These are phyloP conservation scores for Perca schrenkii DNA, from an alignment of 2,113 vertebrate genomes.

Conservation along the genomic window DNA sequence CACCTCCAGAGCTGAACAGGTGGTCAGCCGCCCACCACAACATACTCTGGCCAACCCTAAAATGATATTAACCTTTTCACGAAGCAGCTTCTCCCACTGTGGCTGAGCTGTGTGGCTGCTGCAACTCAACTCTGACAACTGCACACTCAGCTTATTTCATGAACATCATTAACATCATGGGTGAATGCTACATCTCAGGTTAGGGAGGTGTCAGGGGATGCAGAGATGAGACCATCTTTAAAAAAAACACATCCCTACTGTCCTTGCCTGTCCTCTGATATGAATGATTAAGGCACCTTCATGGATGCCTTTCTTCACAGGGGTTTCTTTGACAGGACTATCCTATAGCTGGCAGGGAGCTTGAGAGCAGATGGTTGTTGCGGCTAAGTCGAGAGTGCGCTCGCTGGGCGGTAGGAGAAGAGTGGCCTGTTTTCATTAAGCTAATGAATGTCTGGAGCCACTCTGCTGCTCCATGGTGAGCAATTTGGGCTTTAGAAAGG, in stretches of 20 bases:
- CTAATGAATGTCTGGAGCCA: conserved; percentile 87
- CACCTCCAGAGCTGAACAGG: conserved; percentile 77
- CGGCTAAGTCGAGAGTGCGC: conserved; percentile 60
- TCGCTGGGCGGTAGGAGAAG: conserved; percentile 78
- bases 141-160: conserved; percentile 73
- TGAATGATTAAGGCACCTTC: conserved; percentile 71
- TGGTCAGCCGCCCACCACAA: conserved; percentile 72
- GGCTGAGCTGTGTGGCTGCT: conserved; percentile 70
- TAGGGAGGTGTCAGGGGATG: conserved; percentile 35
- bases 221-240: conserved; percentile 16
- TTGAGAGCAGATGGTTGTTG: conserved; percentile 84
- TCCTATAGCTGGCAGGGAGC: conserved; percentile 82
- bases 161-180: conserved; percentile 63
- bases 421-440: conserved; percentile 87
- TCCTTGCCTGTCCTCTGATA: conserved; percentile 70
- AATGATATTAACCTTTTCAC: conserved; percentile 81
- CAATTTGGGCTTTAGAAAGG: conserved; percentile 82
- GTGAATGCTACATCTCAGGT: conserved; percentile 47
- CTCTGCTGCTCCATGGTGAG: conserved; percentile 74
- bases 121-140: conserved; percentile 62
- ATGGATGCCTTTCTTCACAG: conserved; percentile 63
- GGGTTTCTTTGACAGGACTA: conserved; percentile 79
- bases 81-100: conserved; percentile 70
- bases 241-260: conserved; percentile 33
- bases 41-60: conserved; percentile 69